Percentiles rank a stretch among this genome's conserved stretches.
Evolutionary conservation across 2,888 invertebrate species (phyloP).

Genomic region (Bimastos eiseni): DNA sequence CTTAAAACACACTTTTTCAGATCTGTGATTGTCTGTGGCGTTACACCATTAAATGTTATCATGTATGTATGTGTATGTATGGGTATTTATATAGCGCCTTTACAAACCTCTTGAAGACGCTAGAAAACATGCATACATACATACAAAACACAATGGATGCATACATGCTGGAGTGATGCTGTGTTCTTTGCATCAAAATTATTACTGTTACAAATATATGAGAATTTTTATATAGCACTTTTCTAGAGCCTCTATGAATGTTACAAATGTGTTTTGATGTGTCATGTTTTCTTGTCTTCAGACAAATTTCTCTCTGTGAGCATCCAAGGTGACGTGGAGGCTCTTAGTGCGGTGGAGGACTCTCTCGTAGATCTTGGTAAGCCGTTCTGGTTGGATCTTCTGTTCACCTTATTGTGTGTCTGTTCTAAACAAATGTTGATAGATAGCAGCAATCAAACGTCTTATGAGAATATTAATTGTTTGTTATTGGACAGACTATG

Average conservation of each 20-base stretch:
- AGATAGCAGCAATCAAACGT: background rate
- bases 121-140: too few species aligned
- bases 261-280: background rate
- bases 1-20: too few species aligned
- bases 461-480: background rate
- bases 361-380: conserved; percentile 47
- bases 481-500: background rate
- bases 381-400: background rate
- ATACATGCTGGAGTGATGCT: too few species aligned
- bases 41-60: too few species aligned
- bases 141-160: too few species aligned
- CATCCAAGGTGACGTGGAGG: conserved; percentile 63
- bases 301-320: conserved; percentile 53
- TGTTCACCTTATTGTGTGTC: background rate
- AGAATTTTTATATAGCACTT: background rate
- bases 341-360: conserved; percentile 65
- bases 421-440: background rate
- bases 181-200: too few species aligned
- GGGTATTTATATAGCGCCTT: too few species aligned
- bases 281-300: background rate
- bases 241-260: background rate
- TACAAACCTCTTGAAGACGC: too few species aligned
- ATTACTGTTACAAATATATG: background rate
- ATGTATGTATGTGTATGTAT: too few species aligned
- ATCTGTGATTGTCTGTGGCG: too few species aligned